Conservation (phyloP, 2,888 invertebrate genomes). For the Orthosia gothica region DNA sequence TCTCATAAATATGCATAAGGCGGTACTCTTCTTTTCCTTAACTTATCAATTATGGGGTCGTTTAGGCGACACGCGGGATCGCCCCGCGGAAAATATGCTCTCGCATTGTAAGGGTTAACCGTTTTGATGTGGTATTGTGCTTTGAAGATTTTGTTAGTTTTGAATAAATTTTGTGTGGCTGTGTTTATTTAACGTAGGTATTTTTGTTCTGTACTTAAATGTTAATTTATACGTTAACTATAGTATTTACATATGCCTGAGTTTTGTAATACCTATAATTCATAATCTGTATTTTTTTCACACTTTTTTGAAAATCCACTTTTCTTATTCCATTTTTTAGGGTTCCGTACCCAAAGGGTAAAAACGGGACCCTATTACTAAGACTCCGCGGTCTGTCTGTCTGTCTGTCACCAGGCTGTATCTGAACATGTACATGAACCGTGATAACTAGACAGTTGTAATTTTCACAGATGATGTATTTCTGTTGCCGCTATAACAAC, state of each 20-base stretch:
- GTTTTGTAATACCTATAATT: background rate
- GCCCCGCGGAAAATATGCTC: slow-evolving; percentile 80
- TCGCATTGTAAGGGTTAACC: slow-evolving; percentile 85
- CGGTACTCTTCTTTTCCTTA: slow-evolving; percentile 90
- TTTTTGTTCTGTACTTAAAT: background rate
- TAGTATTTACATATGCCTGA: too few relatives aligned
- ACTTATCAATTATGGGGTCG: slow-evolving; percentile 91
- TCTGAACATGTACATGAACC: too few relatives aligned
- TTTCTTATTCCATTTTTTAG: background rate
- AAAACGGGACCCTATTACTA: too few relatives aligned
- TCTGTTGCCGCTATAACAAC: too few relatives aligned
- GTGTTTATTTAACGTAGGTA: slow-evolving; percentile 10
- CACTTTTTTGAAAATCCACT: too few relatives aligned
- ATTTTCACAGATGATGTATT: too few relatives aligned
- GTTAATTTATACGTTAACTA: too few relatives aligned
- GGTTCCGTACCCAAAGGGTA: too few relatives aligned
- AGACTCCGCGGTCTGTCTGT: too few relatives aligned
- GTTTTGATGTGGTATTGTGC: slow-evolving; percentile 69
- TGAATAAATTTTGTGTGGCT: slow-evolving; percentile 46
- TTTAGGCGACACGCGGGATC: slow-evolving; percentile 87
- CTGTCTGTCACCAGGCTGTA: too few relatives aligned
- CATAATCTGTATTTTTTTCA: background rate
- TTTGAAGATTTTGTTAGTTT: slow-evolving; percentile 76
- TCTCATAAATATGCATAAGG: slow-evolving; percentile 91
- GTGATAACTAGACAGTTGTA: too few relatives aligned